These are phyloP conservation scores for Drosophila kuntzei DNA, from an alignment of 2,888 invertebrate genomes.

Conservation along the genomic window DNA sequence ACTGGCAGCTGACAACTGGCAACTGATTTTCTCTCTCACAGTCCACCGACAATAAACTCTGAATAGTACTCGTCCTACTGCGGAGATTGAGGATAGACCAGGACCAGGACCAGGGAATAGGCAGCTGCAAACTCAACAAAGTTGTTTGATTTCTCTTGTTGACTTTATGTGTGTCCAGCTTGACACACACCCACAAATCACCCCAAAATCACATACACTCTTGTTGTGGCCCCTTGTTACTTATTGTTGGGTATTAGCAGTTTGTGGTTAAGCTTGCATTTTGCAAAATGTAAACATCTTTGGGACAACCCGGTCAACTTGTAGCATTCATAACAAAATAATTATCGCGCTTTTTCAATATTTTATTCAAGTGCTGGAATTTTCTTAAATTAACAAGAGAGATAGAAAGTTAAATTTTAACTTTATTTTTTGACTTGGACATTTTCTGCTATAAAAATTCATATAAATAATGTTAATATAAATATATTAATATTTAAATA, in stretches of 20 bases:
- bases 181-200: conserved; percentile 33
- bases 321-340: conserved; percentile 15
- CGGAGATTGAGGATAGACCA: conserved; percentile 23
- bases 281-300: conserved; percentile 35
- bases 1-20: conserved; percentile 32
- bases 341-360: conserved; percentile 1
- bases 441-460: too few relatives aligned
- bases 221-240: conserved; percentile 32
- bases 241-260: conserved; percentile 41
- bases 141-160: conserved; percentile 78
- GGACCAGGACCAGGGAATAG: conserved; percentile 19
- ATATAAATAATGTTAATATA: too few relatives aligned
- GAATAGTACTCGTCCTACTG: conserved; percentile 13
- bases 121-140: conserved; percentile 56
- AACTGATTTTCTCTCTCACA: conserved; percentile 33
- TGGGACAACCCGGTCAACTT: neutral
- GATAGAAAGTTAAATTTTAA: too few relatives aligned
- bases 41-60: conserved; percentile 66
- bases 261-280: conserved; percentile 37
- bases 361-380: neutral
- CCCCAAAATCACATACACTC: conserved; percentile 11
- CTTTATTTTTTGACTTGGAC: too few relatives aligned
- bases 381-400: neutral
- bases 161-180: conserved; percentile 54
- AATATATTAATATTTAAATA: too few relatives aligned